Evolutionary conservation across 2,888 invertebrate species (phyloP).

Genomic region (Criorhina ranunculi): DNA sequence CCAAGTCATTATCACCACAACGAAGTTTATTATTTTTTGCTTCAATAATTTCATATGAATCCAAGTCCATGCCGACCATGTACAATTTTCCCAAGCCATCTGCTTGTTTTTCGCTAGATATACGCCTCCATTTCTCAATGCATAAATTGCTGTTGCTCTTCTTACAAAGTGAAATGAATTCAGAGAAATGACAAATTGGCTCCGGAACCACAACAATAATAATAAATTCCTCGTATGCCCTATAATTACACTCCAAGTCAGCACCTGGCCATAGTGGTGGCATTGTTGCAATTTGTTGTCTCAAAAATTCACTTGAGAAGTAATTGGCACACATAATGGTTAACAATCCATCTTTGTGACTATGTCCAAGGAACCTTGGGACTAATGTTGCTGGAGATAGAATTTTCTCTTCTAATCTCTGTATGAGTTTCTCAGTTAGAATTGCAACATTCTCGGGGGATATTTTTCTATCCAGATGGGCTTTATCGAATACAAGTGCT

Average conservation of each 20-base stretch:
- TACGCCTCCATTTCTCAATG: constrained; percentile 22
- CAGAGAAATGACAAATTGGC: constrained; percentile 26
- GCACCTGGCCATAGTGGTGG: neutral
- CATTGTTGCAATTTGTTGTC: neutral
- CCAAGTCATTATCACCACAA: constrained; percentile 5
- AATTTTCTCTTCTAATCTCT: neutral
- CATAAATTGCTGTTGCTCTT: constrained; percentile 7
- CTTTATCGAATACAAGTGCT: neutral
- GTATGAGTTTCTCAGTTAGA: neutral
- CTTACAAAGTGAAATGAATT: constrained; percentile 24
- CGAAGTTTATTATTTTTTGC: neutral
- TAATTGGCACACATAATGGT: neutral
- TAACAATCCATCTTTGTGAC: constrained; percentile 1
- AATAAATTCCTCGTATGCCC: neutral
- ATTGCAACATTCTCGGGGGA: neutral
- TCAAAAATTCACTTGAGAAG: neutral
- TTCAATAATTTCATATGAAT: constrained; percentile 8
- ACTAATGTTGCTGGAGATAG: neutral
- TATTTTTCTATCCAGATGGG: neutral
- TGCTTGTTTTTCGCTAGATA: neutral
- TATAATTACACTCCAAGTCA: neutral
- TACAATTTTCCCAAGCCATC: neutral
- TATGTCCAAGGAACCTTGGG: constrained; percentile 7
- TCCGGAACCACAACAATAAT: neutral
- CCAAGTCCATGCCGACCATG: constrained; percentile 11